Evolutionary conservation across 37 sponge, comb jelly and placozoan species (phyloP).

Genomic region (Hexactinellida sp.): DNA sequence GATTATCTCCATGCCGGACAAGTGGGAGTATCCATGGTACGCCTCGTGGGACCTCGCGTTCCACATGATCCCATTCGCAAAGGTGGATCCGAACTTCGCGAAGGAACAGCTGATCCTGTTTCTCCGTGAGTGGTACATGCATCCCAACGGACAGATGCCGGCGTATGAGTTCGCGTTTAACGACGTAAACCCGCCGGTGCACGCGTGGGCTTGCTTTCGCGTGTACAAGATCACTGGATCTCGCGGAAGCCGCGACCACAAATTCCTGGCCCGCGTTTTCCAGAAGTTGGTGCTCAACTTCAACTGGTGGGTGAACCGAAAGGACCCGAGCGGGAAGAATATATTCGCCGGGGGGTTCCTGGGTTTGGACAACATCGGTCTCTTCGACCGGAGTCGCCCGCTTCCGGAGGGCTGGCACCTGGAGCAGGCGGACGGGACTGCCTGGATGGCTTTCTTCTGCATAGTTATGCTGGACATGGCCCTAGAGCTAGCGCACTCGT

Average conservation of each 20-base stretch:
- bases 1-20: slow-evolving; percentile 92
- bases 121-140: slow-evolving; percentile 96
- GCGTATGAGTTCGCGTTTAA: slow-evolving; percentile 88
- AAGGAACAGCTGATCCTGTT: slow-evolving; percentile 82
- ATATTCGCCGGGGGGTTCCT: slow-evolving; percentile 90
- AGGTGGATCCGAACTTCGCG: slow-evolving; percentile 82
- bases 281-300: slow-evolving; percentile 92
- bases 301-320: slow-evolving; percentile 97
- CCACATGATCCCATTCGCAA: slow-evolving; percentile 93
- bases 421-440: slow-evolving; percentile 96
- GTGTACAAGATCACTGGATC: slow-evolving; percentile 86
- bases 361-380: slow-evolving; percentile 88
- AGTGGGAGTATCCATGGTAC: slow-evolving; percentile 99
- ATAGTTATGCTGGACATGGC: slow-evolving; percentile 85
- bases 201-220: slow-evolving; percentile 86
- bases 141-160: slow-evolving; percentile 93
- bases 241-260: slow-evolving; percentile 50
- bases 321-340: slow-evolving; percentile 84
- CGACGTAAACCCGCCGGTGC: slow-evolving; percentile 94
- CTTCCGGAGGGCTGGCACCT: slow-evolving; percentile 70
- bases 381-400: slow-evolving; percentile 84
- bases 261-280: slow-evolving; percentile 66
- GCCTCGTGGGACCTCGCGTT: slow-evolving; percentile 95
- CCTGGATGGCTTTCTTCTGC: slow-evolving; percentile 97
- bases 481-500: slow-evolving; percentile 60